phyloP scores from a whole-genome alignment of 2,113 vertebrate species.

The Cromileptes altivelis region DNA sequence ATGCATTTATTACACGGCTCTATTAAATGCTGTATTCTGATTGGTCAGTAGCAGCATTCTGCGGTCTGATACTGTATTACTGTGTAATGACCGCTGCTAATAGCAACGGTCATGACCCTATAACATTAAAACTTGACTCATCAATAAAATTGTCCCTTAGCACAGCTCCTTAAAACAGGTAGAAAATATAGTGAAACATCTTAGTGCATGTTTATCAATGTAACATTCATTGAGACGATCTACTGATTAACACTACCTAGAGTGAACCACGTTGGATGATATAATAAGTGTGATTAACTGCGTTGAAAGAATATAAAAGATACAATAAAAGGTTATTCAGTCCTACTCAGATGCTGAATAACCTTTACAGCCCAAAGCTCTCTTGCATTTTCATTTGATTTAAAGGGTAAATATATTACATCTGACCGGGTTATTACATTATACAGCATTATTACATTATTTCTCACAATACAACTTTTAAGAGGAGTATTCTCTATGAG shows the following conservation, averaged over 20 bases:
- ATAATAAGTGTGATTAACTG: not conserved
- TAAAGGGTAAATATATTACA: not conserved
- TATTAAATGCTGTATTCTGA: too few species aligned
- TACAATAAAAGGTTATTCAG: not conserved
- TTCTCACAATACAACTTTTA: conserved; percentile 9
- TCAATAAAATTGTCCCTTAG: too few species aligned
- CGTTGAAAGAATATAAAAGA: not conserved
- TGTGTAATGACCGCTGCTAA: too few species aligned
- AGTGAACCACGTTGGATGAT: not conserved
- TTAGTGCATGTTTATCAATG: too few species aligned
- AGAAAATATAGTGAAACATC: not conserved
- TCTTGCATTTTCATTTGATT: not conserved
- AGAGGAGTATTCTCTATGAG: not conserved
- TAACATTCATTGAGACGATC: not conserved
- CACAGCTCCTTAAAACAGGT: not conserved
- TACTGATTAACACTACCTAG: not conserved
- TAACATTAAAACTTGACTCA: too few species aligned
- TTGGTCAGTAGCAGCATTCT: too few species aligned
- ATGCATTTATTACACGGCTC: too few species aligned
- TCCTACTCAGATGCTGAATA: not conserved
- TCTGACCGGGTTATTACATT: not conserved
- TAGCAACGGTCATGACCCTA: too few species aligned
- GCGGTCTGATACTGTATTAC: too few species aligned
- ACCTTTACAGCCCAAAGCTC: not conserved
- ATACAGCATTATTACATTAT: not conserved